Evolutionary conservation across 2,888 invertebrate genomes (phyloP).

Genomic region (Ennomos fuscantarius): DNA sequence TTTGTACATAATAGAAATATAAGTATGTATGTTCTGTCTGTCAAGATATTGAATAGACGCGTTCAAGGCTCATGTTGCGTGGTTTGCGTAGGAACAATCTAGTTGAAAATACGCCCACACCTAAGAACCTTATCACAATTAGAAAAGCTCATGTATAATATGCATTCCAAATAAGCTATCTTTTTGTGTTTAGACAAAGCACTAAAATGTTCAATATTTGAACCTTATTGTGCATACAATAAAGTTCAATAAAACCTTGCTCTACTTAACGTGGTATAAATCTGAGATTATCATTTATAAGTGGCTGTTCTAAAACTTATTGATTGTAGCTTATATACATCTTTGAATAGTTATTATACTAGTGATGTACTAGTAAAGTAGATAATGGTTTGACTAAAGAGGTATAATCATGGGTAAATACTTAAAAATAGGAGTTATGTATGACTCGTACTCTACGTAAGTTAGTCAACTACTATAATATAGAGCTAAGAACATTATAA

Average conservation of each 20-base stretch:
- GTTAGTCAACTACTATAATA: no score
- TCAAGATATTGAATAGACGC: slow-evolving; percentile 49
- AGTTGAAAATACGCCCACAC: slow-evolving; percentile 1
- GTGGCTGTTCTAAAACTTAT: background rate
- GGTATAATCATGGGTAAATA: no score
- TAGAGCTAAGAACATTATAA: no score
- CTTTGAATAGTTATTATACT: background rate
- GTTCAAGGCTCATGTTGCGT: slow-evolving; percentile 58
- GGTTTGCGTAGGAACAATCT: slow-evolving; percentile 37
- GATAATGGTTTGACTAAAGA: no score
- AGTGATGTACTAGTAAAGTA: background rate
- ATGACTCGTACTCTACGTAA: no score
- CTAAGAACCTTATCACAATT: slow-evolving; percentile 1
- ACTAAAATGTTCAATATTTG: background rate
- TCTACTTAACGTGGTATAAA: slow-evolving; percentile 46
- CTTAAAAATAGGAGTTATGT: no score
- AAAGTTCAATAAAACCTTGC: slow-evolving; percentile 41
- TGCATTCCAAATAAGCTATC: background rate
- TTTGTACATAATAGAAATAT: slow-evolving; percentile 22
- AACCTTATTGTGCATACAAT: background rate
- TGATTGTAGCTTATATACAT: no score
- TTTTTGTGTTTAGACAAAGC: background rate
- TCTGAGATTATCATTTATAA: slow-evolving; percentile 1
- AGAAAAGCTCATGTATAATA: background rate
- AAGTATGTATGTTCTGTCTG: slow-evolving; percentile 18